Conservation (phyloP, 2,888 invertebrate genomes). For the Tachina lurida region DNA sequence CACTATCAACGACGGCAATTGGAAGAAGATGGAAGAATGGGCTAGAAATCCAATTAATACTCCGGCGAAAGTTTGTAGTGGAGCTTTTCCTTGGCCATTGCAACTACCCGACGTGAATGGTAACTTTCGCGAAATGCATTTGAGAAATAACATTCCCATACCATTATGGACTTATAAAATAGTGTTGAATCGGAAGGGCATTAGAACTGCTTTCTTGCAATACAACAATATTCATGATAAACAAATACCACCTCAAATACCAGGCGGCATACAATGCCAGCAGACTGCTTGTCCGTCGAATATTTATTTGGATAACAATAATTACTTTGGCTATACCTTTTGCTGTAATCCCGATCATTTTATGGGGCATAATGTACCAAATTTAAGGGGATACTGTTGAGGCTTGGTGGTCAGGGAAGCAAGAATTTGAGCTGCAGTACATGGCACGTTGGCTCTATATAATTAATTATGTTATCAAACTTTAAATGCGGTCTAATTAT, state of each 20-base stretch:
- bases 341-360: constrained; percentile 59
- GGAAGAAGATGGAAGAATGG: constrained; percentile 83
- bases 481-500: constrained; percentile 31
- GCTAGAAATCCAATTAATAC: constrained; percentile 78
- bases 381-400: constrained; percentile 62
- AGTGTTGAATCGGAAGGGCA: constrained; percentile 41
- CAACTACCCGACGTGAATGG: constrained; percentile 39
- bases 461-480: not conserved
- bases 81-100: constrained; percentile 50
- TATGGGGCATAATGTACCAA: constrained; percentile 25
- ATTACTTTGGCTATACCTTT: constrained; percentile 55
- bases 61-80: constrained; percentile 74
- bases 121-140: constrained; percentile 25
- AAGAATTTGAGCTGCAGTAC: not conserved
- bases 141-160: constrained; percentile 58
- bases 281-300: constrained; percentile 23
- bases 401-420: not conserved
- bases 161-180: constrained; percentile 69
- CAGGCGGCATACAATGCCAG: constrained; percentile 21
- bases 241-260: constrained; percentile 39
- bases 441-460: not conserved
- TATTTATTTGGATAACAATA: constrained; percentile 15
- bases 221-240: constrained; percentile 66
- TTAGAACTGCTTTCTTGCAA: constrained; percentile 57
- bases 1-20: constrained; percentile 84